These are phyloP conservation scores for Exocentrus adspersus DNA, from an alignment of 2,888 invertebrate genomes.

Conservation along the genomic window DNA sequence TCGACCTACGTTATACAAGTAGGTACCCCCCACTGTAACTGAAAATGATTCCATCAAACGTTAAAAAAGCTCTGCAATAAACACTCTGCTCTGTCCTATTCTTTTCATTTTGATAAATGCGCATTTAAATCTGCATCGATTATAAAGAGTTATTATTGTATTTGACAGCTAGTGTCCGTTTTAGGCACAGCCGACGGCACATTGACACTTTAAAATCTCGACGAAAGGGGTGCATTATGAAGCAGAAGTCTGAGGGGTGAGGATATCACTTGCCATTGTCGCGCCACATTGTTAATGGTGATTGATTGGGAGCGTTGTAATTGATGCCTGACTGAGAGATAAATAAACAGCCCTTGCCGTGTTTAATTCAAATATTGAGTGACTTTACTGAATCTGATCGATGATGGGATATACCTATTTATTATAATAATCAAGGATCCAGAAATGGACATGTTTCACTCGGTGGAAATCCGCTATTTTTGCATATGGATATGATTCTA, in stretches of 20 bases:
- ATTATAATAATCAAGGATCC: no score
- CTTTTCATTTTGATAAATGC: constrained; percentile 18
- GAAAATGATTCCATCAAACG: no score
- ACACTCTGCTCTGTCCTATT: not conserved
- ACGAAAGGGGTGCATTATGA: constrained; percentile 42
- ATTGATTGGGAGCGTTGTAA: constrained; percentile 51
- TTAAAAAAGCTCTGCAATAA: not conserved
- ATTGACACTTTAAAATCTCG: constrained; percentile 38
- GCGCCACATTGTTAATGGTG: constrained; percentile 54
- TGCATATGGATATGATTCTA: no score
- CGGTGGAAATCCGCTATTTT: no score
- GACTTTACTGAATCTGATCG: constrained; percentile 32
- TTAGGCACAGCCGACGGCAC: constrained; percentile 36
- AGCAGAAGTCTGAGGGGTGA: constrained; percentile 45
- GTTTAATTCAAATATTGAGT: constrained; percentile 14
- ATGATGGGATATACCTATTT: no score
- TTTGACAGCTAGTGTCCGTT: constrained; percentile 45
- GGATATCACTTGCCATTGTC: constrained; percentile 54
- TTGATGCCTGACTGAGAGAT: constrained; percentile 37
- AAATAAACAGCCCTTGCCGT: constrained; percentile 29
- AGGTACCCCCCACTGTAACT: no score
- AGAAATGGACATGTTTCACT: no score
- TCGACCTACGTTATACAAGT: no score
- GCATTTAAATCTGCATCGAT: constrained; percentile 23
- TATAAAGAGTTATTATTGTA: constrained; percentile 36